Base-by-base conservation (phyloP, 2,113 vertebrate genomes). In the Gulo gulo region DNA sequence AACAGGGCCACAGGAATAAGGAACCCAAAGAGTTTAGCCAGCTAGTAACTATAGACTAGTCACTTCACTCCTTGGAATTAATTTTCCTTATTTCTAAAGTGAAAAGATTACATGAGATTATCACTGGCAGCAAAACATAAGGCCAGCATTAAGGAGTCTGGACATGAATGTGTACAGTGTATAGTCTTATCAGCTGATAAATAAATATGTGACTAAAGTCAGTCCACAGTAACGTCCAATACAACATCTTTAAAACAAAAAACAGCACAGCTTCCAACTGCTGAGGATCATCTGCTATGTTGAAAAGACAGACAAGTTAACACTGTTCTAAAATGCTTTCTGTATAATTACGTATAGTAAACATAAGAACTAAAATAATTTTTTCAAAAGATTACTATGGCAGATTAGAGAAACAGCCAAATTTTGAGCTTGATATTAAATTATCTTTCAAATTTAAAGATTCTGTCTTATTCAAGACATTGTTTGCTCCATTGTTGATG, bases 371-470 rank as follows among this genome's bases (percentile, higher is more conserved):
- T 98, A 95, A 80, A 98, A 90, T 91, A 98, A 98, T 98, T 98
- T 92, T 87, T 96, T 85, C 86, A 98, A 96, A 97, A 94, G 81
- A 98, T 96, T 97, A 97, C 94, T 97, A 95, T 59, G 91, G 97
- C 94, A 97, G 81, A 94, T 47, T 96, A 95, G 98, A 98, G 97
- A 97, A 97, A 91, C n/a, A 97, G 98, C 55, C 63, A 92, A 89
- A 96, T 98, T 63, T 34, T 59, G 83, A 98, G 65, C 1, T 86
- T 97, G 93, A 97, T 92, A 79, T 14, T 47, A 47, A 78, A 45
- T 45, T 98, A 93, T 97, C 98, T 97, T 98, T 91, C 21, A 98
- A 96, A 98, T 98, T 97, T 98, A 80, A 59, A 61, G 97, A 98
- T 97, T 94, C 20, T 81, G 59, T 78, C 88, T 90, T 90, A 78